phyloP scores from a whole-genome alignment of 2,888 invertebrate species.

The Salticus scenicus region DNA sequence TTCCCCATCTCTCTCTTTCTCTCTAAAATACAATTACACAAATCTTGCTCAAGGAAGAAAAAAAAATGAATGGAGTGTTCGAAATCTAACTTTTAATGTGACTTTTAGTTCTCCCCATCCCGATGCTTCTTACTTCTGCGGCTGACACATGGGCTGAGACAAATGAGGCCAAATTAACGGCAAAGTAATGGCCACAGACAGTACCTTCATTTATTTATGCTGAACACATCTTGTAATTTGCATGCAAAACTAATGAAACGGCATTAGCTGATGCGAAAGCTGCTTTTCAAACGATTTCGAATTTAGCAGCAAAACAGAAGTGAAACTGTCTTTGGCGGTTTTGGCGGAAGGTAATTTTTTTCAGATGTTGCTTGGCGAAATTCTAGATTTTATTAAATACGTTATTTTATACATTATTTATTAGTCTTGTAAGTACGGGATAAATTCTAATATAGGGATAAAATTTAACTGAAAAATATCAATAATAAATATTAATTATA shows the following conservation, averaged over 20 bases:
- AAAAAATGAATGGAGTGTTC: conserved; percentile 61
- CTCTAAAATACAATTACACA: conserved; percentile 61
- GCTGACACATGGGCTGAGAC: conserved; percentile 59
- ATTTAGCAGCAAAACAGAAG: conserved; percentile 38
- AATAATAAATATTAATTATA: too few relatives aligned
- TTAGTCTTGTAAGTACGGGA: too few relatives aligned
- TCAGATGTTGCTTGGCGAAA: not conserved
- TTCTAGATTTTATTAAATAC: not conserved
- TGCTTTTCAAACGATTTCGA: conserved; percentile 63
- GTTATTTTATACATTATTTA: not conserved
- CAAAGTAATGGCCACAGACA: conserved; percentile 66
- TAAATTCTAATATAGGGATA: too few relatives aligned
- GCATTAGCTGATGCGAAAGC: conserved; percentile 40
- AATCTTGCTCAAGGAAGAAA: conserved; percentile 44
- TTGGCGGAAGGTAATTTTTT: conserved; percentile 20
- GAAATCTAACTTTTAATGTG: conserved; percentile 66
- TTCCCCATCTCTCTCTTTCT: conserved; percentile 3
- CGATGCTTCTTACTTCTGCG: conserved; percentile 44
- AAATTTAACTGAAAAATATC: too few relatives aligned
- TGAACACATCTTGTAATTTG: conserved; percentile 65
- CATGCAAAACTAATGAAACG: conserved; percentile 69
- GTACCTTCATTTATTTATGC: conserved; percentile 66
- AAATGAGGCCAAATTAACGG: conserved; percentile 70
- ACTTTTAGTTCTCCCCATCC: conserved; percentile 19
- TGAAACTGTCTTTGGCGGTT: conserved; percentile 28